These are phyloP conservation scores for Hormaphis cornu DNA, from an alignment of 1,140 invertebrate genomes.

Conservation along the genomic window DNA sequence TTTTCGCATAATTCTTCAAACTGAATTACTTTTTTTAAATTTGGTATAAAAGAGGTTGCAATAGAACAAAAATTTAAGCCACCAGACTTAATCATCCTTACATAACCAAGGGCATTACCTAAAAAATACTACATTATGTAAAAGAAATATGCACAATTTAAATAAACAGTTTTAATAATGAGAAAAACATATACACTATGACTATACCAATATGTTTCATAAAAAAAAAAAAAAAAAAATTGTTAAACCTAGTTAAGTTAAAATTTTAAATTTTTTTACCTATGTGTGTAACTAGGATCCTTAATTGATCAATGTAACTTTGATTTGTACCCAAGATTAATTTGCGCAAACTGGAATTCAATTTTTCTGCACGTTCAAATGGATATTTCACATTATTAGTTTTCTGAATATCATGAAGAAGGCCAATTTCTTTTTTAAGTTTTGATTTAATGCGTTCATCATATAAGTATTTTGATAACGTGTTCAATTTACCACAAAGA, in stretches of 20 bases:
- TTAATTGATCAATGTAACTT: conserved; percentile 87
- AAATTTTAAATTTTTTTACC: conserved; percentile 47
- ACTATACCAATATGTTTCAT: no score
- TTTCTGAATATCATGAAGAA: conserved; percentile 50
- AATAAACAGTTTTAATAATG: no score
- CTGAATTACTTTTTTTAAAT: conserved; percentile 59
- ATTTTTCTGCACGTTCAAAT: conserved; percentile 89
- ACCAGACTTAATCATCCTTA: conserved; percentile 86
- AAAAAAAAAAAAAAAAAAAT: no score
- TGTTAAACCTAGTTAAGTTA: no score
- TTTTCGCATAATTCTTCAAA: conserved; percentile 52
- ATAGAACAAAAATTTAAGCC: conserved; percentile 85
- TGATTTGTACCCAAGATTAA: conserved; percentile 71
- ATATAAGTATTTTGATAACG: conserved; percentile 95
- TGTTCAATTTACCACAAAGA: conserved; percentile 83
- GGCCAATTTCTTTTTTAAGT: conserved; percentile 79
- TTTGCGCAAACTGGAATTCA: conserved; percentile 84
- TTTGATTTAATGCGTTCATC: conserved; percentile 97
- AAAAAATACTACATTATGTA: conserved; percentile 18
- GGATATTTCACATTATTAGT: conserved; percentile 54
- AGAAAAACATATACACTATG: no score
- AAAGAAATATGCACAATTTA: no score
- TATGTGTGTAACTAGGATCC: conserved; percentile 85
- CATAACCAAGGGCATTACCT: conserved; percentile 94
- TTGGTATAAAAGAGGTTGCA: conserved; percentile 81